Conservation (phyloP, 2,113 vertebrate species). For the Rynchops niger region DNA sequence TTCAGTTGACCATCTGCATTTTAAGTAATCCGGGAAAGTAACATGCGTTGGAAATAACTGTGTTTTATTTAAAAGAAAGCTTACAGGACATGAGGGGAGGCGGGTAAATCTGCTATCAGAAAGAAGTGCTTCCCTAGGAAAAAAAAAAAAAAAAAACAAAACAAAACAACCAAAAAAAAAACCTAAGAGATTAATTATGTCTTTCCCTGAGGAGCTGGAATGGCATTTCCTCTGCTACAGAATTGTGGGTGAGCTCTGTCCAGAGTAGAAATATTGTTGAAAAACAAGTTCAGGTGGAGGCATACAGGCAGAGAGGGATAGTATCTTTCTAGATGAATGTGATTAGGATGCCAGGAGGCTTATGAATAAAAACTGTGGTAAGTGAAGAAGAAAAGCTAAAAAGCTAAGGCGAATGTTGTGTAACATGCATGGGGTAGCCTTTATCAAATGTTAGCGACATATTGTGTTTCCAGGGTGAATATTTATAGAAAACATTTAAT, state of each 20-base stretch:
- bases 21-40: background rate
- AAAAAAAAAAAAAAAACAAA: background rate
- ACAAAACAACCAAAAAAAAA: background rate
- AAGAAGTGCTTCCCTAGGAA: background rate
- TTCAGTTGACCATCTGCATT: background rate
- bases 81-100: accelerated
- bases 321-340: background rate
- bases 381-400: background rate
- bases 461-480: background rate
- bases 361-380: background rate
- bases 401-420: background rate
- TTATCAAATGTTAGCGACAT: background rate
- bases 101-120: background rate
- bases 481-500: background rate
- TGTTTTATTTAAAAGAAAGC: background rate
- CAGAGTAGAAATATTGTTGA: background rate
- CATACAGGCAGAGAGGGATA: background rate
- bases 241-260: background rate
- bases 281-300: background rate
- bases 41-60: background rate
- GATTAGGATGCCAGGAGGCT: background rate
- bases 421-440: background rate
- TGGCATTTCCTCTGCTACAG: background rate
- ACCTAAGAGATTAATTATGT: background rate
- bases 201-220: background rate